These are phyloP conservation scores for Ceratoteleas bidentatus DNA, from an alignment of 1,140 invertebrate genomes.

Conservation along the genomic window DNA sequence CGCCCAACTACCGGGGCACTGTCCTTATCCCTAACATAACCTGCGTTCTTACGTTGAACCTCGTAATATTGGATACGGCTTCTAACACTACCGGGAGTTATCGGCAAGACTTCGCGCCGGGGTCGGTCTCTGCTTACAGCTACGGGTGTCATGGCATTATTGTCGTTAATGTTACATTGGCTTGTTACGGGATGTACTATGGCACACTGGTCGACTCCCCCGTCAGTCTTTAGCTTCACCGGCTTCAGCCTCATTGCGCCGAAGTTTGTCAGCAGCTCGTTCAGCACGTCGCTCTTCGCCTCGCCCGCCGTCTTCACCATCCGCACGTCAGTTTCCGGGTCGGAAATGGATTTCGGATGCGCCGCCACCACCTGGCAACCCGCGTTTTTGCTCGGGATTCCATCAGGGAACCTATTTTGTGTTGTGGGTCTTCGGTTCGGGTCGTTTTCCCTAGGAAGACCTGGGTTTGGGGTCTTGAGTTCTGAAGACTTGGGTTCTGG, in stretches of 20 bases:
- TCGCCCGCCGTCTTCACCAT: slow-evolving; percentile 59
- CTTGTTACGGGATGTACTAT: slow-evolving; percentile 71
- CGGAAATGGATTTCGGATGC: slow-evolving; percentile 58
- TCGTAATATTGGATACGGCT: slow-evolving; percentile 78
- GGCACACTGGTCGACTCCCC: slow-evolving; percentile 74
- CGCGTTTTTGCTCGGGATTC: slow-evolving; percentile 69
- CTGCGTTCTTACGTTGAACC: slow-evolving; percentile 67
- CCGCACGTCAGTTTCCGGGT: neutral
- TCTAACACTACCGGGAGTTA: slow-evolving; percentile 78
- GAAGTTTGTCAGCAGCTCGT: slow-evolving; percentile 76
- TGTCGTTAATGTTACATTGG: slow-evolving; percentile 75
- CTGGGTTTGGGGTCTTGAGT: neutral
- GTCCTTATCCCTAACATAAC: slow-evolving; percentile 49
- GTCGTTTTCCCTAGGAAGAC: slow-evolving; percentile 69
- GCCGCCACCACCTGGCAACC: slow-evolving; percentile 63
- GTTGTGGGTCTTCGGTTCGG: no score
- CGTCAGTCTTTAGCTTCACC: slow-evolving; percentile 74
- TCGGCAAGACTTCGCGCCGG: slow-evolving; percentile 70
- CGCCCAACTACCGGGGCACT: slow-evolving; percentile 43
- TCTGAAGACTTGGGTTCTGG: neutral
- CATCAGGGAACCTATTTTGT: no score
- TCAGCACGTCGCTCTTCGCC: slow-evolving; percentile 73
- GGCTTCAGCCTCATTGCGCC: slow-evolving; percentile 74
- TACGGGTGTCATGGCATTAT: slow-evolving; percentile 77
- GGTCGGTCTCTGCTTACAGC: slow-evolving; percentile 76